These are phyloP conservation scores for Pelmatolapia mariae DNA, from an alignment of 2,113 vertebrate species.

Conservation along the genomic window DNA sequence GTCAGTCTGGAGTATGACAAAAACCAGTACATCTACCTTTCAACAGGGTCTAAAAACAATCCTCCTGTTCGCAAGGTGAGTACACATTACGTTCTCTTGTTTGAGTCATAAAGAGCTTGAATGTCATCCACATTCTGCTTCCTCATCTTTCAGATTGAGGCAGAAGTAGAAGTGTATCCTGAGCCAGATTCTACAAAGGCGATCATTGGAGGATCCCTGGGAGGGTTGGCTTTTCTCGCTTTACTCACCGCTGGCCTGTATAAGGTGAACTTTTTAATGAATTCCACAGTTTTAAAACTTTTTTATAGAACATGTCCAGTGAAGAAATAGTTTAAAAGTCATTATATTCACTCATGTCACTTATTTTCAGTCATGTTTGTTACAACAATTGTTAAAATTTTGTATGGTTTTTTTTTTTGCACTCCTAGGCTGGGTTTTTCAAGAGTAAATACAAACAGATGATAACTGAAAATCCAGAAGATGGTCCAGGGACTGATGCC, in stretches of 20 bases:
- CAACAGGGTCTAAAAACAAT: conserved; percentile 37
- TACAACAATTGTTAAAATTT: background rate
- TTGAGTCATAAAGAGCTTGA: background rate
- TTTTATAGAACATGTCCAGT: background rate
- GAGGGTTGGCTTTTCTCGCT: conserved; percentile 72
- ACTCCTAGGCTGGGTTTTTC: conserved; percentile 78
- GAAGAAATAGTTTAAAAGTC: background rate
- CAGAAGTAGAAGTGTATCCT: conserved; percentile 65
- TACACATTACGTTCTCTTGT: background rate
- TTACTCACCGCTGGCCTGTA: conserved; percentile 66
- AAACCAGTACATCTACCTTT: conserved; percentile 63
- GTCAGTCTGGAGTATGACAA: conserved; percentile 45
- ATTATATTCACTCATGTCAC: background rate
- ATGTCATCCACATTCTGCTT: background rate
- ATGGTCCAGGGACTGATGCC: background rate
- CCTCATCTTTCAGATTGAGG: conserved; percentile 53
- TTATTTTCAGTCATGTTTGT: background rate
- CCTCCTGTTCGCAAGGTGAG: conserved; percentile 66
- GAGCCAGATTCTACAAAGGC: conserved; percentile 59
- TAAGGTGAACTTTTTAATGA: conserved; percentile 61
- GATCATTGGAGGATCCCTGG: conserved; percentile 68
- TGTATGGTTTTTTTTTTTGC: background rate
- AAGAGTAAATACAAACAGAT: too few relatives aligned
- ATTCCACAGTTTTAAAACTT: background rate
- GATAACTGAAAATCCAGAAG: conserved; percentile 30